These are phyloP conservation scores for Rhynchomys soricoides DNA, from an alignment of 2,113 vertebrate species.

Conservation along the genomic window DNA sequence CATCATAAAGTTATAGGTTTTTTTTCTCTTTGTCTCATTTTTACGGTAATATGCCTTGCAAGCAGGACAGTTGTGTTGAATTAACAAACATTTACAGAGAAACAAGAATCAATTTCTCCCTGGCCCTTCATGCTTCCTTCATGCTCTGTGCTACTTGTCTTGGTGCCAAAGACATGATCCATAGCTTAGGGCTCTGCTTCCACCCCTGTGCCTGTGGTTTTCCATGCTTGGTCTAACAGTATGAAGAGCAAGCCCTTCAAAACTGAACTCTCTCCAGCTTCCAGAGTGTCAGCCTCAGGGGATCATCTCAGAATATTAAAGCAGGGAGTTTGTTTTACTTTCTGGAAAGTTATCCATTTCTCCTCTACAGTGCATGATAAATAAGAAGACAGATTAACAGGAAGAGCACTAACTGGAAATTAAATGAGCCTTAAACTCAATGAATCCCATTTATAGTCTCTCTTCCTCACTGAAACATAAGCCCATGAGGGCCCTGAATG, in stretches of 20 bases:
- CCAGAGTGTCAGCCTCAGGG: neutral
- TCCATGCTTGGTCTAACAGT: neutral
- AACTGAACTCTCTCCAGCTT: neutral
- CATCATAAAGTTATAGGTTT: neutral
- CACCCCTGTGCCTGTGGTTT: neutral
- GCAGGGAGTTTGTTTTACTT: conserved; percentile 52
- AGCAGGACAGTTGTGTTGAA: neutral
- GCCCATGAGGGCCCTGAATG: neutral
- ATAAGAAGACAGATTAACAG: conserved; percentile 56
- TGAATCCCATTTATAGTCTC: conserved; percentile 59
- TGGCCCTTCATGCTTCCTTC: neutral
- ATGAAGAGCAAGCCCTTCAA: neutral
- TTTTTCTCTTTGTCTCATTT: neutral
- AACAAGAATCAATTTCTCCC: neutral
- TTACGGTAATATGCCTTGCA: neutral
- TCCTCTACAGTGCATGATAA: conserved; percentile 53
- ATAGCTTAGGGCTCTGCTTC: neutral
- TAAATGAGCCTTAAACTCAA: conserved; percentile 51
- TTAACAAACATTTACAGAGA: neutral
- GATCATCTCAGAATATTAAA: conserved; percentile 54
- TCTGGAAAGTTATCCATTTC: conserved; percentile 38
- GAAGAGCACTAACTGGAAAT: conserved; percentile 51
- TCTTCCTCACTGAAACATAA: conserved; percentile 25
- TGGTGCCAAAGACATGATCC: neutral
- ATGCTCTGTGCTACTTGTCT: neutral